Conservation (phyloP, 2,888 invertebrate species). For the Cordilura impudica region DNA sequence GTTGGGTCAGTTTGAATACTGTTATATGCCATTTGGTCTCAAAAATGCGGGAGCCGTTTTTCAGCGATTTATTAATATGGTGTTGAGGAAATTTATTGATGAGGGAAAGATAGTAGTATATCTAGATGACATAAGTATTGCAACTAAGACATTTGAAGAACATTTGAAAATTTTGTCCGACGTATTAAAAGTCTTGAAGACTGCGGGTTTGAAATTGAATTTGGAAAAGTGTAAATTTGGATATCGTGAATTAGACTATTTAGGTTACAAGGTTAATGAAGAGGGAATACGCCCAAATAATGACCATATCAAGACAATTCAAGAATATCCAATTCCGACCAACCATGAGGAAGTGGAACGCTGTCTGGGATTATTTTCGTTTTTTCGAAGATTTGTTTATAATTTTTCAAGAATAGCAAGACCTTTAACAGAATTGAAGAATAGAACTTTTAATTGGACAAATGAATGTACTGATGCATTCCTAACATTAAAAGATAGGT, state of each 20-base stretch:
- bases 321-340: not conserved
- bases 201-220: not conserved
- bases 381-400: constrained; percentile 8
- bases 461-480: constrained; percentile 6
- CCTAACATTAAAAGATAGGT: not conserved
- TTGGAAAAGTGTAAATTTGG: constrained; percentile 19
- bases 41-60: too few species aligned
- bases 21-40: too few species aligned
- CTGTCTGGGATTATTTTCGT: constrained; percentile 28
- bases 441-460: not conserved
- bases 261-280: constrained; percentile 2
- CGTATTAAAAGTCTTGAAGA: too few species aligned
- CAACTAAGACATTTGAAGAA: not conserved
- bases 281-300: constrained; percentile 9
- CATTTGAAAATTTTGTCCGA: too few species aligned
- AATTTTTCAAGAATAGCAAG: constrained; percentile 18
- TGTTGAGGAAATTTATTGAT: not conserved
- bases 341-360: not conserved
- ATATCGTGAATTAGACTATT: not conserved
- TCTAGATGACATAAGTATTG: too few species aligned
- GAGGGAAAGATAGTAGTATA: not conserved
- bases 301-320: not conserved
- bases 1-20: too few species aligned
- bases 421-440: constrained; percentile 4
- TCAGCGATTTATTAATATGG: too few species aligned